A percentile compares a stretch with the other conserved stretches of the same genome.
phyloP scores from a whole-genome alignment of 37 sponge, comb jelly and placozoan species.

The Tethya wilhelma region DNA sequence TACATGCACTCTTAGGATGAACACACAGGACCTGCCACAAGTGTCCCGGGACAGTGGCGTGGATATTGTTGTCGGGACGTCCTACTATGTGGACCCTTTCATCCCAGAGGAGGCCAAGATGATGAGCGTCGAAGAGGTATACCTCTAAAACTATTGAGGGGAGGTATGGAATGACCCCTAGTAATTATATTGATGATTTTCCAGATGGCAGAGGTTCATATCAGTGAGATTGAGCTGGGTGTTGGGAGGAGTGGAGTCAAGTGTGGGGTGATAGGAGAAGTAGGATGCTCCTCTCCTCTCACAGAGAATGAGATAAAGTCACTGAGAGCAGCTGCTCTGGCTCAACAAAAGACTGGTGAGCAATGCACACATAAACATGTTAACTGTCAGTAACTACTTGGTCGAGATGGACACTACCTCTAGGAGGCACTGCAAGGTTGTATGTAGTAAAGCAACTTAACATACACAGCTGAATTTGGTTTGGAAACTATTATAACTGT shows the following conservation, averaged over 20 bases:
- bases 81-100: conserved; percentile 58
- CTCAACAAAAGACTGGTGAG: conserved; percentile 76
- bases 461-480: too few relatives aligned
- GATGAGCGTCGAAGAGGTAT: conserved; percentile 50
- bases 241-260: conserved; percentile 48
- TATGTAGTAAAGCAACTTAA: too few relatives aligned
- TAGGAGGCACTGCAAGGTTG: too few relatives aligned
- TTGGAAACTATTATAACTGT: background rate
- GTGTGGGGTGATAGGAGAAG: conserved; percentile 82
- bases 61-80: conserved; percentile 56
- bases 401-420: too few relatives aligned
- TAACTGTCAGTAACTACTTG: too few relatives aligned
- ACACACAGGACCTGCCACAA: conserved; percentile 24
- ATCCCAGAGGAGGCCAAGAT: conserved; percentile 38
- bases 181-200: too few relatives aligned
- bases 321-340: conserved; percentile 64
- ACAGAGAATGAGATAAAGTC: conserved; percentile 45
- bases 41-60: conserved; percentile 47
- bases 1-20: too few relatives aligned
- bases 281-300: conserved; percentile 76
- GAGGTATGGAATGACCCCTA: too few relatives aligned
- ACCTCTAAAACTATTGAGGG: too few relatives aligned
- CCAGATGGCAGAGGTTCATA: too few relatives aligned
- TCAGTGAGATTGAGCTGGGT: conserved; percentile 57
- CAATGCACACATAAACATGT: too few relatives aligned